phyloP scores from a whole-genome alignment of 2,797 vertebrate species.

The Scleropages formosus region DNA sequence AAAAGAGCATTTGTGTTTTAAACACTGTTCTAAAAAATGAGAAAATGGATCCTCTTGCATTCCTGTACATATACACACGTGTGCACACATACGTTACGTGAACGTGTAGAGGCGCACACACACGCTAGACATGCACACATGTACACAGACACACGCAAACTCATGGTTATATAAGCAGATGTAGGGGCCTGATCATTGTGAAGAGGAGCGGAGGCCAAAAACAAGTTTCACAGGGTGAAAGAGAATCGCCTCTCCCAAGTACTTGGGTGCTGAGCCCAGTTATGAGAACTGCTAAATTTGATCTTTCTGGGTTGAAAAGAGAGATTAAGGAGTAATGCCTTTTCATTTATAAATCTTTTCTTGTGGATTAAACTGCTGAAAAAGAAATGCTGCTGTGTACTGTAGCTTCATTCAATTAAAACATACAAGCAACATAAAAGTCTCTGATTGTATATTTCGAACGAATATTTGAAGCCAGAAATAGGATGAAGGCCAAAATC shows the following conservation, averaged over 20 bases:
- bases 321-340: neutral
- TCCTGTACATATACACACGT: constrained; percentile 31
- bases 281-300: neutral
- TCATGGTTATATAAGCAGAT: constrained; percentile 35
- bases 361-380: neutral
- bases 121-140: constrained; percentile 13
- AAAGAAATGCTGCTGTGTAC: neutral
- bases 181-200: constrained; percentile 26
- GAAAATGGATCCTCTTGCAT: neutral
- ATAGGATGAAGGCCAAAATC: neutral
- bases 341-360: neutral
- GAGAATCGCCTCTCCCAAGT: constrained; percentile 4
- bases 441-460: neutral
- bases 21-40: constrained; percentile 16
- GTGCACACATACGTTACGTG: constrained; percentile 27
- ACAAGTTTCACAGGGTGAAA: constrained; percentile 26
- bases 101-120: constrained; percentile 8
- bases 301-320: constrained; percentile 7
- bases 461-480: neutral
- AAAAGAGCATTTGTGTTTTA: constrained; percentile 48
- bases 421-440: too few species aligned
- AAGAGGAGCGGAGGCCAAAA: neutral
- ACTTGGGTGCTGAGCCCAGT: neutral
- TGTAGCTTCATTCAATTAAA: neutral
- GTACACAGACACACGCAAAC: neutral